Evolutionary conservation across 2,113 vertebrate species (phyloP).

Genomic region (Chauna torquata): DNA sequence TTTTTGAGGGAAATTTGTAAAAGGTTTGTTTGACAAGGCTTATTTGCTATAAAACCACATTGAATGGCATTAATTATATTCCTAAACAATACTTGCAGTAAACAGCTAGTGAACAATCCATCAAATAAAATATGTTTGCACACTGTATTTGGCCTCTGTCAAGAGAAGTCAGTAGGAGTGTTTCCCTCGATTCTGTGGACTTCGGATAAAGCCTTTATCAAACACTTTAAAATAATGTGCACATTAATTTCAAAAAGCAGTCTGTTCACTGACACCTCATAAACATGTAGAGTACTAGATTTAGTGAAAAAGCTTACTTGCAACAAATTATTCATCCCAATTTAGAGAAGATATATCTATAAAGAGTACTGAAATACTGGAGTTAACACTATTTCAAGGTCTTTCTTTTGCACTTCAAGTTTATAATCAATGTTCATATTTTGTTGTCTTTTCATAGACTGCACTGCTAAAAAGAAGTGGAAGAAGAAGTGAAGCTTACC

Average conservation of each 20-base stretch:
- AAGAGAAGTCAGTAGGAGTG: background rate
- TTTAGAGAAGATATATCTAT: background rate
- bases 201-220: background rate
- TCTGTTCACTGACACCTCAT: background rate
- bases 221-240: slow-evolving; percentile 20
- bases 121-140: slow-evolving; percentile 18
- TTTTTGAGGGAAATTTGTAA: background rate
- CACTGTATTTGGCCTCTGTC: background rate
- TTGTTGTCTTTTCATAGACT: background rate
- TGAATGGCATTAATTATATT: slow-evolving; percentile 46
- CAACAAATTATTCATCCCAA: background rate
- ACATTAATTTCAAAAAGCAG: slow-evolving; percentile 38
- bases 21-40: slow-evolving; percentile 11
- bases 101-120: slow-evolving; percentile 16
- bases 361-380: background rate
- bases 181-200: background rate
- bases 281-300: background rate
- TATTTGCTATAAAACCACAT: background rate
- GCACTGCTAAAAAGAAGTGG: background rate
- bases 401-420: background rate
- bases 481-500: too few species aligned
- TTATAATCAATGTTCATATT: slow-evolving; percentile 40
- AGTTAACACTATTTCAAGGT: slow-evolving; percentile 10
- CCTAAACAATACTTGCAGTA: slow-evolving; percentile 25
- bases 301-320: background rate